Evolutionary conservation across 2,797 vertebrate species (phyloP).

Genomic region (Catostomus latipinnis): DNA sequence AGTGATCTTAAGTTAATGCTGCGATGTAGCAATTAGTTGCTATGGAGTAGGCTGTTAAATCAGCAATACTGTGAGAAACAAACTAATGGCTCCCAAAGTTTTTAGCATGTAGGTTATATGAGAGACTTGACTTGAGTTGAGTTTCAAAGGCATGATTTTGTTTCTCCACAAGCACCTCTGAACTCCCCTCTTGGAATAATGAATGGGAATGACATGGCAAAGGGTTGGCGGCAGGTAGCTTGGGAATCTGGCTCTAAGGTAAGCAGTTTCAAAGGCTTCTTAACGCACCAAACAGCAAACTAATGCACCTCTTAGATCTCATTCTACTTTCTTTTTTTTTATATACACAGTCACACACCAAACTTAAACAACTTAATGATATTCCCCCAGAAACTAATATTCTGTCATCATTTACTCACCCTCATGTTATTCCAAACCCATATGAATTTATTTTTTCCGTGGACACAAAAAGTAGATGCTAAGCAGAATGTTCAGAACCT

Average conservation of each 20-base stretch:
- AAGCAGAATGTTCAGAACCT: too few relatives aligned
- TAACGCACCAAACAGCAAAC: conserved; percentile 6
- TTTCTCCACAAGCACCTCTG: conserved; percentile 38
- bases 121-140: conserved; percentile 24
- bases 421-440: background rate
- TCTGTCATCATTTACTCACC: background rate
- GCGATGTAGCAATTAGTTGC: background rate
- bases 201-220: conserved; percentile 23
- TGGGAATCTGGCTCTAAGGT: conserved; percentile 36
- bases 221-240: background rate
- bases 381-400: background rate
- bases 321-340: background rate
- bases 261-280: conserved; percentile 35
- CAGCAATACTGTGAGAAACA: conserved; percentile 3
- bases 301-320: background rate
- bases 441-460: too few relatives aligned
- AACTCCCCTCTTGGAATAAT: conserved; percentile 33
- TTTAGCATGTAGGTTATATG: conserved; percentile 16
- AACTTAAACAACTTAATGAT: background rate
- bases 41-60: background rate
- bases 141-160: conserved; percentile 43
- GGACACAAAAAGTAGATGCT: too few relatives aligned
- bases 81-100: conserved; percentile 22
- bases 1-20: background rate
- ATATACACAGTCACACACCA: background rate